Base-by-base conservation (phyloP, 2,797 vertebrate genomes). In the Petrocephalus sullivani region DNA sequence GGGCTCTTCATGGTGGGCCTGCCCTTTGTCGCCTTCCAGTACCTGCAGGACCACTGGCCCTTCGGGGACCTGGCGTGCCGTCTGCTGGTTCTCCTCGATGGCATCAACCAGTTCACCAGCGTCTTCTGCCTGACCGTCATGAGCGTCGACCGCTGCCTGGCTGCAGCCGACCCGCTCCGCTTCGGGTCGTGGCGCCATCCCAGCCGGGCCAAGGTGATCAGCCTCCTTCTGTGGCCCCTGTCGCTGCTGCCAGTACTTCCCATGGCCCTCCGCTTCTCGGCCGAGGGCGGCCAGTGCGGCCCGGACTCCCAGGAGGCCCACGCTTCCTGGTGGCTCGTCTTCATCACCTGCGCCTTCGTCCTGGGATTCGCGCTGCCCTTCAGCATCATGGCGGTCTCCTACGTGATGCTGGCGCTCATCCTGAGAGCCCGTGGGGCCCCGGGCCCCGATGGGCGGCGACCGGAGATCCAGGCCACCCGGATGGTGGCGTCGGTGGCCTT, bases 31-130 rank as follows among this genome's bases (percentile, higher is more conserved):
- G 95, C 93, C 0, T 93, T 92, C 87, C 96, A 96, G 92, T 95
- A 95, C 91, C 95, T 96, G 86, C 92, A 92, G 61, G 92, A 92
- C 23, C 64, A 54, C 1, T 96, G 96, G 96, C 88, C 94, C 21
- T 96, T 96, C 14, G 96, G 96, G 0, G 92, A 95, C 56, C 0
- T 78, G 0, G 92, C 88, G 0, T 96, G 96, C 89, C 96, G 95
- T 86, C 90, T 93, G 21, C 93, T 96, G 6, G 95, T 96, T 94
- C 93, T 96, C 19, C 91, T 96, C 37, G 96, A 96, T 0, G 95
- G 95, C 81, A 94, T 96, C 90, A 96, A 96, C 92, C 96, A 96
- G 90, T 96, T 96, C 92, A 96, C 96, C 58, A 96, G 96, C 0
- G 93, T 96, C 49, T 96, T 95, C 91, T 96, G 95, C 28, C 92